phyloP scores from a whole-genome alignment of 2,888 invertebrate species.

The Empis livida region DNA sequence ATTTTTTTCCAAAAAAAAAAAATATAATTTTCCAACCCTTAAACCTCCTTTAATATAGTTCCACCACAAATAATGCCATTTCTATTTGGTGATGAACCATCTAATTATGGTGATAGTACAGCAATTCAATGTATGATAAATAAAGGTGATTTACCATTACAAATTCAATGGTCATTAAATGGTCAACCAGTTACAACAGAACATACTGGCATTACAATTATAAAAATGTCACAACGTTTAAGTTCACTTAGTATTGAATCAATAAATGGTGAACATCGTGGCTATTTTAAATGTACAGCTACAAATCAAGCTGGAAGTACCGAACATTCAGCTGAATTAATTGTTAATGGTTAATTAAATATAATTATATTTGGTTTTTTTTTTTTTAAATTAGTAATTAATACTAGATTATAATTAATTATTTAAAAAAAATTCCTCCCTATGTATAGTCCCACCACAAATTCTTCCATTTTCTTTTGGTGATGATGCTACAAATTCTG shows the following conservation, averaged over 20 bases:
- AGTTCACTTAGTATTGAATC: conserved; percentile 62
- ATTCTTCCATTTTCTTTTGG: conserved; percentile 61
- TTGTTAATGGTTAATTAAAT: conserved; percentile 49
- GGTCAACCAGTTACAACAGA: conserved; percentile 42
- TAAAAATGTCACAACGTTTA: conserved; percentile 47
- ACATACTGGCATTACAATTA: conserved; percentile 43
- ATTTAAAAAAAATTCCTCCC: background rate
- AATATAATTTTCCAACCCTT: background rate
- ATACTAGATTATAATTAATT: background rate
- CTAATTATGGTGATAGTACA: conserved; percentile 64
- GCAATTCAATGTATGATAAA: conserved; percentile 62
- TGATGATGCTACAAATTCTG: conserved; percentile 55
- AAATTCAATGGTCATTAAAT: conserved; percentile 64
- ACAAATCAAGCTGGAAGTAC: conserved; percentile 53
- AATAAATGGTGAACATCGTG: conserved; percentile 58
- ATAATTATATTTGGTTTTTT: background rate
- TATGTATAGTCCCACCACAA: conserved; percentile 44
- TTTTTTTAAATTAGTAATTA: background rate
- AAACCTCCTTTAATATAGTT: conserved; percentile 36
- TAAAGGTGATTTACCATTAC: conserved; percentile 67
- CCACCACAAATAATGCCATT: conserved; percentile 67
- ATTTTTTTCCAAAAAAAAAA: too few species aligned
- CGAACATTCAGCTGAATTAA: conserved; percentile 49
- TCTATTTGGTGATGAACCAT: conserved; percentile 60
- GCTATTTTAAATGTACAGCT: conserved; percentile 60